Evolutionary conservation across 2,888 invertebrate species (phyloP), one percentile per base, ranked within the genome.

Genomic region (Sinhomidia bicolor): DNA sequence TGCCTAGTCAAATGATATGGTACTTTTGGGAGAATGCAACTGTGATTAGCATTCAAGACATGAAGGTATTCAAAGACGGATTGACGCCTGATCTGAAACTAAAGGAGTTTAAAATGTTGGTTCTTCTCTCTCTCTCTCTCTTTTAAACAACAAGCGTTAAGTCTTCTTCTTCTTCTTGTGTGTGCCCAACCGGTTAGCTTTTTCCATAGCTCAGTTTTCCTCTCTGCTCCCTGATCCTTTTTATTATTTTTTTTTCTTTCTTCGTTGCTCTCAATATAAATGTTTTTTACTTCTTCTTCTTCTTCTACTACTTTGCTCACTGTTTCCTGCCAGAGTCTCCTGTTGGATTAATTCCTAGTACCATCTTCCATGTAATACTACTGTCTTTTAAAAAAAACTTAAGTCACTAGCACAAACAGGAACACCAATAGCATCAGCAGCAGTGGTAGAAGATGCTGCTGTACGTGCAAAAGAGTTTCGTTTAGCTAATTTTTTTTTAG

Each of bases 11-110:
- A 88, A 88, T 83, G 88, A 88, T 88, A 88, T 88, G 88, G 88
- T 83, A 88, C 88, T 88, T 88, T 88, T 41, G 88, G 88, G 88
- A 88, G 88, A 88, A 88, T 88, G 88, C 88, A 88, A 78, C 82
- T 88, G 82, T 83, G 88, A 88, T 88, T 88, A 88, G 88, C 88
- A 88, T 88, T 88, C 88, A 82, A 57, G 57, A 62, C 88, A 88
- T 65, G 82, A 83, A 82, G 78, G 82, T 83, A 78, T 88, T 88
- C 88, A n/a, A 88, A 88, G 88, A 88, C 88, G 88, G 88, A 88
- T 88, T 88, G 88, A 88, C 82, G 88, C 88, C 88, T 88, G 88
- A 88, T 88, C 88, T 88, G 88, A 88, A 88, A 88, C 88, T 88
- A 88, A 88, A 87, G 87, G 60, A 87, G 87, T 87, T 87, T 87